phyloP scores from a whole-genome alignment of 1,140 invertebrate genomes.

The Neodiprion virginianus region DNA sequence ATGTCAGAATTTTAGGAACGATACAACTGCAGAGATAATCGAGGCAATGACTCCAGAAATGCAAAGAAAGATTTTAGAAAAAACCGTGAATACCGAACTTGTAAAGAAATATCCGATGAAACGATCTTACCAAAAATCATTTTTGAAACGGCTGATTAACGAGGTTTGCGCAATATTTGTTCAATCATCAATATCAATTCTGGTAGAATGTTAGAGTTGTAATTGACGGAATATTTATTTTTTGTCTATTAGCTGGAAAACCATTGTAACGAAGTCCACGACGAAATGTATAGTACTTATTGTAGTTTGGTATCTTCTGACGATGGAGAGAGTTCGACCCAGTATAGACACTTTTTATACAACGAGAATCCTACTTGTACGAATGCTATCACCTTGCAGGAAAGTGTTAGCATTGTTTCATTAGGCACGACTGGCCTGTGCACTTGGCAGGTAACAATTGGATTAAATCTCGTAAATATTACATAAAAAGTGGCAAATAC shows the following conservation, averaged over 20 bases:
- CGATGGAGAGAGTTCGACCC: slow-evolving; percentile 35
- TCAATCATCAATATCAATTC: slow-evolving; percentile 3
- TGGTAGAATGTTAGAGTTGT: background rate
- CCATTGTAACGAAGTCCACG: slow-evolving; percentile 49
- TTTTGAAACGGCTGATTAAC: slow-evolving; percentile 59
- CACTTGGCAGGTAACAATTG: slow-evolving; percentile 62
- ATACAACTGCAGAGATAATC: background rate
- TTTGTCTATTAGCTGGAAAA: slow-evolving; percentile 48
- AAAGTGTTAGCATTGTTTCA: slow-evolving; percentile 64
- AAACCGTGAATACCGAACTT: slow-evolving; percentile 52
- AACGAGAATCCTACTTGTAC: slow-evolving; percentile 29
- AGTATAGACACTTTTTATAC: slow-evolving; percentile 62
- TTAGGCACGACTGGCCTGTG: slow-evolving; percentile 66
- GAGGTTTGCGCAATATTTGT: slow-evolving; percentile 34
- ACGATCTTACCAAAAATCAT: slow-evolving; percentile 58
- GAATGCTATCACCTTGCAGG: slow-evolving; percentile 57
- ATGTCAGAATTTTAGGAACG: slow-evolving; percentile 27
- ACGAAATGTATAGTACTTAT: slow-evolving; percentile 56
- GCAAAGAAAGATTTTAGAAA: slow-evolving; percentile 54
- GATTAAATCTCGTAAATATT: slow-evolving; percentile 17
- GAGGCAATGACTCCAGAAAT: slow-evolving; percentile 31
- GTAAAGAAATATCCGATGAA: slow-evolving; percentile 57
- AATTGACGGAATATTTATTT: slow-evolving; percentile 18
- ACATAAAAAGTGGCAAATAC: no score
- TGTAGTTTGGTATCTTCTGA: slow-evolving; percentile 48